Evolutionary conservation across 2,113 vertebrate genomes (phyloP).

Genomic region (Tachysurus vachellii): DNA sequence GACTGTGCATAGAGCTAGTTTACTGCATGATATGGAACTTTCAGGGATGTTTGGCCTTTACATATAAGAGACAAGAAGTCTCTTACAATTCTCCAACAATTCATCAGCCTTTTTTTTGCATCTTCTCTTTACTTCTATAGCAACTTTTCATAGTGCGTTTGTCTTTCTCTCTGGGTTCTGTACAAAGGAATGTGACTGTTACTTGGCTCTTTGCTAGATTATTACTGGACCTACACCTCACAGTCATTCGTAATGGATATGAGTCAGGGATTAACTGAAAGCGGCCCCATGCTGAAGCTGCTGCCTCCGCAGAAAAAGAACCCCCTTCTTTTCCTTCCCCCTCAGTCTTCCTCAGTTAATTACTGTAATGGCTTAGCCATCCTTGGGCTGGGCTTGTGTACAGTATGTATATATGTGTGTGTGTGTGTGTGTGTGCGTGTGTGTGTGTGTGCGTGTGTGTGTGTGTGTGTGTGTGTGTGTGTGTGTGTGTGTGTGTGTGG

Average conservation of each 20-base stretch:
- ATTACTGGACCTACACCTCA: conserved; percentile 40
- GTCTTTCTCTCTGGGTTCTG: background rate
- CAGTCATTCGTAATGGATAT: conserved; percentile 51
- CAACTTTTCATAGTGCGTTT: background rate
- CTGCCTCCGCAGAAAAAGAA: conserved; percentile 50
- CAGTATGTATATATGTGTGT: too few species aligned
- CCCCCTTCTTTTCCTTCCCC: conserved; percentile 26
- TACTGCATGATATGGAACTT: conserved; percentile 5
- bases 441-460: too few species aligned
- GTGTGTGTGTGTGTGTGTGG: too few species aligned
- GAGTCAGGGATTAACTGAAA: conserved; percentile 48
- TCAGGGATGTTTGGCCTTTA: background rate
- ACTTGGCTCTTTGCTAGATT: conserved; percentile 50
- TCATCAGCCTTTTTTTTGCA: background rate
- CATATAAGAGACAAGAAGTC: background rate
- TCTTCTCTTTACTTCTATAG: background rate
- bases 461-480: too few species aligned
- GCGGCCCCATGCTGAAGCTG: conserved; percentile 42
- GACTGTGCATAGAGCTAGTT: background rate
- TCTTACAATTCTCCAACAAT: background rate
- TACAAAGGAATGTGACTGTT: conserved; percentile 28
- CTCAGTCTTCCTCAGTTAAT: conserved; percentile 47
- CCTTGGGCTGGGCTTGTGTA: background rate
- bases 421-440: too few species aligned
- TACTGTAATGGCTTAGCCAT: conserved; percentile 46